phyloP scores from a whole-genome alignment of 2,113 vertebrate genomes.

The Oryzias woworae region DNA sequence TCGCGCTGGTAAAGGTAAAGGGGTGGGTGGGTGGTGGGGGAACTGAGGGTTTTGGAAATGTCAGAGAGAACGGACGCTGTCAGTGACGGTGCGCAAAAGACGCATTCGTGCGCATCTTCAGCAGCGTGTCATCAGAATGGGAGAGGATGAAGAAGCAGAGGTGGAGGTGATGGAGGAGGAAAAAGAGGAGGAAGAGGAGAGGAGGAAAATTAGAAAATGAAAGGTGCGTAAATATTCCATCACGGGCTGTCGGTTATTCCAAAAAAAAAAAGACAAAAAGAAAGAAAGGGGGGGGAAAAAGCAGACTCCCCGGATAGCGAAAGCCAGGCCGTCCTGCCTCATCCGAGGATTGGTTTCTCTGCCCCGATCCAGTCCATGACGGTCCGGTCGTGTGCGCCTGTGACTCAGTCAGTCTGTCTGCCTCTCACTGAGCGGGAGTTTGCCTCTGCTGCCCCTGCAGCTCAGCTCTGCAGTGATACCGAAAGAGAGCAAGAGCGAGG shows the following conservation, averaged over 20 bases:
- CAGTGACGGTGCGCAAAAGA: conserved; percentile 73
- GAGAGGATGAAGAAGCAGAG: conserved; percentile 56
- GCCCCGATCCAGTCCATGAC: conserved; percentile 71
- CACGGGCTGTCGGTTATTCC: conserved; percentile 69
- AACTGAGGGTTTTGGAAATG: conserved; percentile 27
- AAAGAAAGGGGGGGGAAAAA: neutral
- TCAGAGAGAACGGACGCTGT: conserved; percentile 63
- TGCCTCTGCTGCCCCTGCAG: conserved; percentile 74
- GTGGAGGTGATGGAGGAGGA: conserved; percentile 50
- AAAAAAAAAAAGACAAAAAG: conserved; percentile 46
- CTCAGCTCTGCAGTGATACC: conserved; percentile 76
- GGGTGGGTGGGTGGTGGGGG: neutral
- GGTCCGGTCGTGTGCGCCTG: conserved; percentile 56
- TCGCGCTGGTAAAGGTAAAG: neutral
- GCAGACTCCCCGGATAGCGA: conserved; percentile 40
- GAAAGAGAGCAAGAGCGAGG: conserved; percentile 41
- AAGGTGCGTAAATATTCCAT: conserved; percentile 74
- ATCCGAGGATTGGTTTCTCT: conserved; percentile 59
- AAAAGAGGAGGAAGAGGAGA: conserved; percentile 53
- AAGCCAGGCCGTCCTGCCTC: conserved; percentile 66
- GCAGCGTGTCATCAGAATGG: conserved; percentile 69
- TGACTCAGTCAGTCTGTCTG: conserved; percentile 42
- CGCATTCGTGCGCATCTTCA: conserved; percentile 76
- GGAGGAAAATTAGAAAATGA: conserved; percentile 52
- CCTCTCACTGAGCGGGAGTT: conserved; percentile 65